Conservation (phyloP, 2,888 invertebrate genomes). For the Plebejus melissa region DNA sequence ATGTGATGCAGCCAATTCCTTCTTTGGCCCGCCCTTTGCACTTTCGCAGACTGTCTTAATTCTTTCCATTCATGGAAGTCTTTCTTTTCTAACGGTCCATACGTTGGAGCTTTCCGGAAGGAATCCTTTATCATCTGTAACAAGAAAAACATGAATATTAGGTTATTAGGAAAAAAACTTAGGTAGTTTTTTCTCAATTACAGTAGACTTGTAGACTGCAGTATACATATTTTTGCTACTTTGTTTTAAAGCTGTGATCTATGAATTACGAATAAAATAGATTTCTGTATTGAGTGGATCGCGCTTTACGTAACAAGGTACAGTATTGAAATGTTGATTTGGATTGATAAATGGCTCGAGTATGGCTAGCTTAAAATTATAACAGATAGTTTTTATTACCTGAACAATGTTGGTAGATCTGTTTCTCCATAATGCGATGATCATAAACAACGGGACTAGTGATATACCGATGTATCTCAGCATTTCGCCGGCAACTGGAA, state of each 20-base stretch:
- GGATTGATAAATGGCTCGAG: no score
- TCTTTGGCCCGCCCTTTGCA: constrained; percentile 51
- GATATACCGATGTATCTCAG: constrained; percentile 19
- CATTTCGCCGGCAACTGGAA: constrained; percentile 25
- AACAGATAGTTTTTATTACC: background rate
- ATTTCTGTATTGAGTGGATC: no score
- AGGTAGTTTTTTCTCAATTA: no score
- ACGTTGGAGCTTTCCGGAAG: constrained; percentile 38
- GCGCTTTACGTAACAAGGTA: no score
- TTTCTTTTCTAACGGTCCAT: constrained; percentile 73
- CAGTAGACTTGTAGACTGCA: no score
- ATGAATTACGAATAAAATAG: no score
- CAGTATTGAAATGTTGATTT: no score
- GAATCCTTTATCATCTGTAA: constrained; percentile 17
- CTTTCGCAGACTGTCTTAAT: constrained; percentile 68
- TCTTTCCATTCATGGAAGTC: constrained; percentile 77
- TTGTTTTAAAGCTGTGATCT: no score
- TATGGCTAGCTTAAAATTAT: no score
- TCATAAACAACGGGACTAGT: constrained; percentile 14
- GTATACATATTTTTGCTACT: no score
- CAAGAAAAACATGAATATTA: background rate
- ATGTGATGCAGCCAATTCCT: constrained; percentile 62
- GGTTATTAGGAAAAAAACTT: background rate
- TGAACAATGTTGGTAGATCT: constrained; percentile 16
- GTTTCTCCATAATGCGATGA: constrained; percentile 20